phyloP scores from a whole-genome alignment of 2,888 invertebrate species.

The Xestia c-nigrum region DNA sequence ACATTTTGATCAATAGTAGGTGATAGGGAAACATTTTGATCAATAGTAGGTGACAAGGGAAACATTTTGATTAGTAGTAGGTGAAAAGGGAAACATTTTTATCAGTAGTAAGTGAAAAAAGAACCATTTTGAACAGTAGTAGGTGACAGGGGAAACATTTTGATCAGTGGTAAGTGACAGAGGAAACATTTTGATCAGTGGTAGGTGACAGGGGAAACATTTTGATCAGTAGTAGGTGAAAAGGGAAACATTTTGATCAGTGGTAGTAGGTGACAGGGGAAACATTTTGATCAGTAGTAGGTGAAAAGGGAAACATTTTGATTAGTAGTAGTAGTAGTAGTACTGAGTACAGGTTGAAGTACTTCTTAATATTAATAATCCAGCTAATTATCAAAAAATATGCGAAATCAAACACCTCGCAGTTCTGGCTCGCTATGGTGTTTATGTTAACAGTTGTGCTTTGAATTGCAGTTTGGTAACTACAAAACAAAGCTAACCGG shows the following conservation, averaged over 20 bases:
- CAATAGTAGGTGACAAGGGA: not conserved
- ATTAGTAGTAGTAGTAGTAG: no score
- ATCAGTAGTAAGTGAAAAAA: not conserved
- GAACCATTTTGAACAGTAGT: no score
- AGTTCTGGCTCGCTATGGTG: no score
- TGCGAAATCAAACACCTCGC: not conserved
- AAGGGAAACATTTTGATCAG: not conserved
- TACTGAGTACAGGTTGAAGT: not conserved
- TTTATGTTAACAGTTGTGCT: no score
- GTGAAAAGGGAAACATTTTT: not conserved
- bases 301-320: no score
- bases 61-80: not conserved
- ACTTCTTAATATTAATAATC: not conserved
- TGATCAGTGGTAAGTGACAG: not conserved
- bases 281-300: not conserved
- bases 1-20: not conserved
- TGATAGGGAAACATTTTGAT: not conserved
- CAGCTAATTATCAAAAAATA: not conserved
- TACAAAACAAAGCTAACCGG: not conserved
- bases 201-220: not conserved
- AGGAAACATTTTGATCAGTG: not conserved
- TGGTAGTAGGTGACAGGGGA: no score
- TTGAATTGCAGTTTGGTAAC: not conserved
- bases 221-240: not conserved
- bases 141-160: not conserved